These are phyloP conservation scores for Nematolebias whitei DNA, from an alignment of 2,113 vertebrate genomes.

Conservation along the genomic window DNA sequence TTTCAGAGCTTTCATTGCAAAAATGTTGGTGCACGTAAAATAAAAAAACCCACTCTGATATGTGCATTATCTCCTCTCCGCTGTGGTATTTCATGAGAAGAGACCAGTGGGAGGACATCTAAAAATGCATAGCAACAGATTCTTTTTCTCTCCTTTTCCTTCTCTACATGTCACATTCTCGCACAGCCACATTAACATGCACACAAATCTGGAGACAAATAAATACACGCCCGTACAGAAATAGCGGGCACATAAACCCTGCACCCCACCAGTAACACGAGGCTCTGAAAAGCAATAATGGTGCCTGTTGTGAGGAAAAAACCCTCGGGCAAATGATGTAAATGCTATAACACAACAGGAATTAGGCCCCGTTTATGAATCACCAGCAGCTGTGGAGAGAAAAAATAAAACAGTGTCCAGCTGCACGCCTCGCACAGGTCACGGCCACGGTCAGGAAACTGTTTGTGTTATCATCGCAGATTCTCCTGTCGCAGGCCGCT, in stretches of 20 bases:
- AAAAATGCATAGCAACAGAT: constrained; percentile 80
- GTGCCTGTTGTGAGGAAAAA: constrained; percentile 55
- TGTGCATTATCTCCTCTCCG: constrained; percentile 53
- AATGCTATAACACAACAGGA: constrained; percentile 55
- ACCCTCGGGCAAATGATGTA: constrained; percentile 61
- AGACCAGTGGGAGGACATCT: constrained; percentile 72
- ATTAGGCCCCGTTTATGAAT: constrained; percentile 62
- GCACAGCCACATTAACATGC: constrained; percentile 39
- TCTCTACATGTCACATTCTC: constrained; percentile 35
- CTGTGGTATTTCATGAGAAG: constrained; percentile 63
- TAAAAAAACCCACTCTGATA: constrained; percentile 23
- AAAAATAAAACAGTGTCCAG: constrained; percentile 12
- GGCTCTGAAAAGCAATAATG: constrained; percentile 47
- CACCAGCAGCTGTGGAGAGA: constrained; percentile 28
- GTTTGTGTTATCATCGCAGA: constrained; percentile 13
- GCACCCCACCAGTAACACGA: constrained; percentile 23
- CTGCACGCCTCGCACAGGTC: constrained; percentile 32
- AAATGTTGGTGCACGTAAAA: constrained; percentile 55
- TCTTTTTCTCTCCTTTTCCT: constrained; percentile 47
- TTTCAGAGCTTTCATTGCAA: constrained; percentile 37
- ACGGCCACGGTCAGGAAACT: constrained; percentile 21
- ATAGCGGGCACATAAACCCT: constrained; percentile 34
- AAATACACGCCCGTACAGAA: constrained; percentile 50
- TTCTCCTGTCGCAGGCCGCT: background rate
- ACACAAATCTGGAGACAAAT: constrained; percentile 41